Conservation (phyloP, 2,888 invertebrate species). For the Dichetophora obliterata region DNA sequence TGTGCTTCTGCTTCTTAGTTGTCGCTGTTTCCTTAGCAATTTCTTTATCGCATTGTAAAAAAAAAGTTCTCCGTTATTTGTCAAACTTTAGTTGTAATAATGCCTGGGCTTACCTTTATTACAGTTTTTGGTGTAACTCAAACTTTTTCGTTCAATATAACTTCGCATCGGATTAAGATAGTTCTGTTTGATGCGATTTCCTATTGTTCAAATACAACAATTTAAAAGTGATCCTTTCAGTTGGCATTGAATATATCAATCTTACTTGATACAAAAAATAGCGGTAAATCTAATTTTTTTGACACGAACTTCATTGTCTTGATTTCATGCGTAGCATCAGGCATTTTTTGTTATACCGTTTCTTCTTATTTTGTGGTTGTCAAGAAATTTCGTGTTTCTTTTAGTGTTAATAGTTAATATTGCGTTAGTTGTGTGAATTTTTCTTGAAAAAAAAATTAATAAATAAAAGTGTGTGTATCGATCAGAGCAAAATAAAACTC, state of each 20-base stretch:
- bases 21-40: slow-evolving; percentile 16
- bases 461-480: too few relatives aligned
- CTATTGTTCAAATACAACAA: slow-evolving; percentile 26
- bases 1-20: slow-evolving; percentile 6
- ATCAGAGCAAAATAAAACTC: too few relatives aligned
- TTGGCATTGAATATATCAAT: background rate
- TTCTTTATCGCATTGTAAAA: background rate
- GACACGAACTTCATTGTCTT: slow-evolving; percentile 51
- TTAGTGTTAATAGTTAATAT: too few relatives aligned
- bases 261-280: slow-evolving; percentile 61
- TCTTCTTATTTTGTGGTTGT: too few relatives aligned
- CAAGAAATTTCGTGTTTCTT: too few relatives aligned
- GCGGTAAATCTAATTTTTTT: slow-evolving; percentile 58
- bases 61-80: too few relatives aligned
- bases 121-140: slow-evolving; percentile 28
- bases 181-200: slow-evolving; percentile 45
- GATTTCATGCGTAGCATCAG: background rate
- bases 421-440: too few relatives aligned
- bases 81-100: too few relatives aligned
- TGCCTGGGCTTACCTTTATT: slow-evolving; percentile 27
- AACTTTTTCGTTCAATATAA: slow-evolving; percentile 38
- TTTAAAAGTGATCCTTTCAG: too few relatives aligned
- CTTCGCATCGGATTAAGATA: slow-evolving; percentile 23
- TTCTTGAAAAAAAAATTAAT: too few relatives aligned
- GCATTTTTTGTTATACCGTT: too few relatives aligned